Percentiles rank a stretch among this genome's conserved stretches.
phyloP scores from a whole-genome alignment of 2,113 vertebrate genomes.

The Axis porcinus region DNA sequence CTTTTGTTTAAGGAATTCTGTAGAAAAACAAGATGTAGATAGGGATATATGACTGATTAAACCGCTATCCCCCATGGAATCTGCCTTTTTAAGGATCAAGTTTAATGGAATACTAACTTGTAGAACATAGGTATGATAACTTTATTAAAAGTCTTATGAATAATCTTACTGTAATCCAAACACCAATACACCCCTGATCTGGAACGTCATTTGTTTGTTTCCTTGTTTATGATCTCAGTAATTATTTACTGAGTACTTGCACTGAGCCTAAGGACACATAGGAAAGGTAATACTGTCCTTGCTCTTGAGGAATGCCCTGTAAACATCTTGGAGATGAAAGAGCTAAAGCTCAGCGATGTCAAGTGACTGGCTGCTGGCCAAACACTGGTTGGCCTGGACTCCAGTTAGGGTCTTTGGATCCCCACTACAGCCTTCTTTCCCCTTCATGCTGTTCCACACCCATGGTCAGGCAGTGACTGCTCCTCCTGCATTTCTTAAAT shows the following conservation, averaged over 20 bases:
- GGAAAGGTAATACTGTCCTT: too few species aligned
- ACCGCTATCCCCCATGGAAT: rapidly evolving
- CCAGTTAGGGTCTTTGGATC: neutral
- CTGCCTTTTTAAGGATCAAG: neutral
- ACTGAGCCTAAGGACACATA: neutral
- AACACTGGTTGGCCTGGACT: neutral
- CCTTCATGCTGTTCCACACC: neutral
- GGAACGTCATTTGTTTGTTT: neutral
- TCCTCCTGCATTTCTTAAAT: neutral
- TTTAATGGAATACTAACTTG: neutral
- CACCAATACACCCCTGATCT: too few species aligned
- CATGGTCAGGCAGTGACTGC: neutral
- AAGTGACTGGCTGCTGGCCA: neutral
- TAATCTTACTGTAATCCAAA: neutral
- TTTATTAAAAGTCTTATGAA: neutral
- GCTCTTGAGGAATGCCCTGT: neutral
- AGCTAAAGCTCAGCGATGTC: neutral
- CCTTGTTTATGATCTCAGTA: neutral
- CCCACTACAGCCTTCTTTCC: neutral
- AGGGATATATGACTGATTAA: neutral
- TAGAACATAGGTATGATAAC: neutral
- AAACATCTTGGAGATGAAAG: neutral
- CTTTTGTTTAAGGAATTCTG: neutral
- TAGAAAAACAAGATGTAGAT: neutral
- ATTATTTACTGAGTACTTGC: too few species aligned